Conservation (phyloP, 2,888 invertebrate species). For the Sinhomidia bicolor region DNA sequence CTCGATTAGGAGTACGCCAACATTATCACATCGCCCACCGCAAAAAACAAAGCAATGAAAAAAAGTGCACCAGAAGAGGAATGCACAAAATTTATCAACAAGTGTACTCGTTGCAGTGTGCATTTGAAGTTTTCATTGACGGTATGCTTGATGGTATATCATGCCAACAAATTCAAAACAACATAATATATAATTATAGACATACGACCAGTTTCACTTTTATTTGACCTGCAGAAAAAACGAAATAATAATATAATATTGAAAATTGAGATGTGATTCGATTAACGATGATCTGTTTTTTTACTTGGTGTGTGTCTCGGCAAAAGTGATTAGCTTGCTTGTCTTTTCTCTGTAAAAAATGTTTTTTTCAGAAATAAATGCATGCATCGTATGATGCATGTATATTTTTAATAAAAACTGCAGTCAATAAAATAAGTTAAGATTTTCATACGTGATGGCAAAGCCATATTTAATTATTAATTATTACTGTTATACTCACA, state of each 20-base stretch:
- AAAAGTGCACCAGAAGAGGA: background rate
- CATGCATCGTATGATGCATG: background rate
- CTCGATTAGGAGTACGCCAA: constrained; percentile 5
- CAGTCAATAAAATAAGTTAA: background rate
- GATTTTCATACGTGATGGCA: constrained; percentile 32
- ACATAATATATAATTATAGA: constrained; percentile 20
- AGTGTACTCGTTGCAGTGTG: background rate
- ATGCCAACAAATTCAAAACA: background rate
- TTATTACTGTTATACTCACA: too few species aligned
- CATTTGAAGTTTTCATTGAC: background rate
- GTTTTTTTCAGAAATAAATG: background rate
- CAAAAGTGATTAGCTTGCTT: background rate
- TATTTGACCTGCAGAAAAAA: constrained; percentile 35
- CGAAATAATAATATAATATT: too few species aligned
- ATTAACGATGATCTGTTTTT: background rate
- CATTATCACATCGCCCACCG: background rate
- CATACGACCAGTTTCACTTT: constrained; percentile 67
- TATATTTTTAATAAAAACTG: background rate
- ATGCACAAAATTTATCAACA: background rate
- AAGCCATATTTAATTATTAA: constrained; percentile 46
- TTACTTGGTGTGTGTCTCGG: background rate
- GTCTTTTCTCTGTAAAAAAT: background rate
- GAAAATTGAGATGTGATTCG: background rate
- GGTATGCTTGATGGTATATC: too few species aligned
- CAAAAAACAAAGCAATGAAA: background rate